Evolutionary conservation across 1,140 invertebrate genomes (phyloP).

Genomic region (Metopolophium dirhodum): DNA sequence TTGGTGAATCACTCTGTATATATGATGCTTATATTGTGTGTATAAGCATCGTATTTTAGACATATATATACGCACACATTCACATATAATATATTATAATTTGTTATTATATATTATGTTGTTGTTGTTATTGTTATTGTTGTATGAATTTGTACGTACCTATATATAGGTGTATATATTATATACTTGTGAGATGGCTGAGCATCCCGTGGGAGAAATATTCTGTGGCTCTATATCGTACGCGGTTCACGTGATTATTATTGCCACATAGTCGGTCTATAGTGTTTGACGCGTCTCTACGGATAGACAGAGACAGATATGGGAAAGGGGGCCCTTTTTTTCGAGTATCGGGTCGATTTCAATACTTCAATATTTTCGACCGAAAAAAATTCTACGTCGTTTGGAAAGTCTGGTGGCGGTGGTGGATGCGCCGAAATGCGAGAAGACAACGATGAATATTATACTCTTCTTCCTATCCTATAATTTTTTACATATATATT

Average conservation of each 20-base stretch:
- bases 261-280: neutral
- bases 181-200: neutral
- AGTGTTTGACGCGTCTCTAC: neutral
- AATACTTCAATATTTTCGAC: neutral
- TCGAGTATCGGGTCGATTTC: neutral
- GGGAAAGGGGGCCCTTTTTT: neutral
- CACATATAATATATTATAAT: too few relatives aligned
- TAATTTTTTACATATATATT: neutral
- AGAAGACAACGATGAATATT: neutral
- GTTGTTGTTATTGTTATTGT: neutral
- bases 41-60: too few relatives aligned
- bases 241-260: neutral
- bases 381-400: neutral
- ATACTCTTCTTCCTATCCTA: slow-evolving; percentile 8
- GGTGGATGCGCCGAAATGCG: neutral
- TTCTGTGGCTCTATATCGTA: neutral
- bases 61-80: too few relatives aligned
- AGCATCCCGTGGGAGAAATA: neutral
- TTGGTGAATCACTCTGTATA: too few relatives aligned
- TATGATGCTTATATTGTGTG: too few relatives aligned
- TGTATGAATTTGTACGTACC: neutral
- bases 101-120: neutral
- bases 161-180: too few relatives aligned
- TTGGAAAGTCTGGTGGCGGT: neutral
- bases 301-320: neutral